Evolutionary conservation across 2,888 invertebrate species (phyloP).

Genomic region (Horisme vitalbata): DNA sequence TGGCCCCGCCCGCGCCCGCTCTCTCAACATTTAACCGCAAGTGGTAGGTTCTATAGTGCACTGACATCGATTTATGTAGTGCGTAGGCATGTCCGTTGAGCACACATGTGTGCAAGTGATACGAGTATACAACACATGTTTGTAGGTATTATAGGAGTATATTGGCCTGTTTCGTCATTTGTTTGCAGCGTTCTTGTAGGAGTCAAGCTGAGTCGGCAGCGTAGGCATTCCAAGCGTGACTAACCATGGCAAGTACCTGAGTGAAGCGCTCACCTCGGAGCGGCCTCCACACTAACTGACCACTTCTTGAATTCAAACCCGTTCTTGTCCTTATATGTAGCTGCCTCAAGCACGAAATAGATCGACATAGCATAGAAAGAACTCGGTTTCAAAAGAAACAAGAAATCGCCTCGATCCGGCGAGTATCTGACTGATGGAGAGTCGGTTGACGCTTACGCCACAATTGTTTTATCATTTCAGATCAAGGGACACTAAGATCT

Average conservation of each 20-base stretch:
- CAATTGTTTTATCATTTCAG: neutral
- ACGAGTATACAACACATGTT: slow-evolving; percentile 23
- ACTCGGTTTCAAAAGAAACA: slow-evolving; percentile 26
- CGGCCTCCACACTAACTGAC: slow-evolving; percentile 66
- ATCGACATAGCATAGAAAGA: slow-evolving; percentile 36
- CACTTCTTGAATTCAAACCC: slow-evolving; percentile 72
- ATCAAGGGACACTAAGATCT: too few relatives aligned
- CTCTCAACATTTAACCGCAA: slow-evolving; percentile 30
- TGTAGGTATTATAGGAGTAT: slow-evolving; percentile 32
- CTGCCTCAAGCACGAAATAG: slow-evolving; percentile 47
- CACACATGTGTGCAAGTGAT: slow-evolving; percentile 23
- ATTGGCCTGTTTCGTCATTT: slow-evolving; percentile 48
- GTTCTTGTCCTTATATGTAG: slow-evolving; percentile 56
- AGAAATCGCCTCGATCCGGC: slow-evolving; percentile 15
- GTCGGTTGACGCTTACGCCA: slow-evolving; percentile 6
- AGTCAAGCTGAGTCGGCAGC: slow-evolving; percentile 49
- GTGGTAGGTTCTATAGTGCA: slow-evolving; percentile 18
- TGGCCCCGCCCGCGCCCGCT: slow-evolving; percentile 15
- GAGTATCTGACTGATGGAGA: slow-evolving; percentile 4
- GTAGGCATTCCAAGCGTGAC: slow-evolving; percentile 74
- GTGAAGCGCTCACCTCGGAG: slow-evolving; percentile 69
- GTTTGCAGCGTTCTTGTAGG: slow-evolving; percentile 58
- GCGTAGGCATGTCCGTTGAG: neutral
- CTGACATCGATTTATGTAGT: slow-evolving; percentile 18
- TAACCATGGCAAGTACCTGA: slow-evolving; percentile 62